Conservation (phyloP, 2,888 invertebrate genomes). For the Eristalis pertinax region DNA sequence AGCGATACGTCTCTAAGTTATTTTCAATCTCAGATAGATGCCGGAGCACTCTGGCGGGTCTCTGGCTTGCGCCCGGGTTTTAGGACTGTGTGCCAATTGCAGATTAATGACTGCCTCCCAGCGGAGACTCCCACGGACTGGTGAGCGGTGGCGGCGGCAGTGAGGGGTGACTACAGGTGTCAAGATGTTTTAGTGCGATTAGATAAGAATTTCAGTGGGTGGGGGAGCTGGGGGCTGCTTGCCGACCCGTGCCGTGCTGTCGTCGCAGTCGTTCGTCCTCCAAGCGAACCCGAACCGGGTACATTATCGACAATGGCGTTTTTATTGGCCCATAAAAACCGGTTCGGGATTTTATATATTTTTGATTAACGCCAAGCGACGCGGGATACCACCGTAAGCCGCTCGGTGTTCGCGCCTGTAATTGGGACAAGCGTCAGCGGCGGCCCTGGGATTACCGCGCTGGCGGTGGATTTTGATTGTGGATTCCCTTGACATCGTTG, state of each 20-base stretch:
- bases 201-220: slow-evolving; percentile 77
- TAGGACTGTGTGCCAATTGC: slow-evolving; percentile 78
- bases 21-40: slow-evolving; percentile 68
- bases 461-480: slow-evolving; percentile 19
- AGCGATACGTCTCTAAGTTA: slow-evolving; percentile 47
- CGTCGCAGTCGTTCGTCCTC: slow-evolving; percentile 35
- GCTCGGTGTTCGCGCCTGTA: slow-evolving; percentile 58
- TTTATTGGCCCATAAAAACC: slow-evolving; percentile 81
- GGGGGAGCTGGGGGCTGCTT: slow-evolving; percentile 49
- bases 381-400: not conserved
- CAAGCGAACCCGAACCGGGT: slow-evolving; percentile 25
- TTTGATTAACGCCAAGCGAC: slow-evolving; percentile 79
- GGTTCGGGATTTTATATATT: slow-evolving; percentile 71
- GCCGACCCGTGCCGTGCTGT: slow-evolving; percentile 27
- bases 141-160: not conserved
- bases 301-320: slow-evolving; percentile 80
- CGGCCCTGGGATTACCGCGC: not conserved
- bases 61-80: slow-evolving; percentile 37
- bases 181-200: slow-evolving; percentile 80
- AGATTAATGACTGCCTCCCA: slow-evolving; percentile 78
- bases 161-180: slow-evolving; percentile 77
- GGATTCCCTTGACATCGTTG: slow-evolving; percentile 25
- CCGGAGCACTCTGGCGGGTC: slow-evolving; percentile 23
- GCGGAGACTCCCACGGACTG: not conserved
- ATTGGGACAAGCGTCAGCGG: slow-evolving; percentile 64